Evolutionary conservation across 2,113 vertebrate genomes (phyloP), one percentile per base, ranked within the genome.

Genomic region (Campylorhamphus procurvoides): DNA sequence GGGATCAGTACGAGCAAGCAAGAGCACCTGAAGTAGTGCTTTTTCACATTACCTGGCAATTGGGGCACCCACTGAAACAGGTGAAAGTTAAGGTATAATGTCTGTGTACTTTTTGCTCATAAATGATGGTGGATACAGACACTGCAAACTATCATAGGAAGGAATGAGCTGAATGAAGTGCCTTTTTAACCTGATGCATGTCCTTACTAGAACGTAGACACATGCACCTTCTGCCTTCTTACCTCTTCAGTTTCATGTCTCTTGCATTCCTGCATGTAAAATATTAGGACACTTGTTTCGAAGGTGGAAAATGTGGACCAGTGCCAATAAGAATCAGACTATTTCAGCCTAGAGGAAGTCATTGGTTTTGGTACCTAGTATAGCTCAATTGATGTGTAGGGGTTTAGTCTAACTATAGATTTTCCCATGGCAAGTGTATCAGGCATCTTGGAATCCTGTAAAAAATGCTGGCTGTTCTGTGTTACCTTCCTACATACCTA

Each of bases 1-100:
- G 28, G 20, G 6, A 31, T 64, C 56, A 64, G 23, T 24, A 12
- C 0, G 0, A 55, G 39, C 0, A 3, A 42, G 8, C 13, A 58
- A 64, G 18, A 66, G 14, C 18, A 60, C 14, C 14, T 1, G 2
- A 14, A 42, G 17, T 0, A 0, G 10, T n/a, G 23, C 12, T 69
- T 89, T 14, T 4, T 46, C 49, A 28, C 28, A n/a, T 19, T 28
- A 62, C 28, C 42, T 53, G 47, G 37, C 22, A 75, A 58, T 78
- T 46, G 47, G 42, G 25, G 71, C 28, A 46, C 42, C 14, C 28
- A 58, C 42, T 25, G 47, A 58, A 73, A 84, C 2, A 90, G 42
- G 27, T 18, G 20, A 50, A 14, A 72, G 24, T 27, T 44, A 52
- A 77, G 12, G 11, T 28, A 63, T 67, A 81, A 56, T 7, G 12